Conservation (phyloP, 1,140 invertebrate genomes). For the Formica selysi region DNA sequence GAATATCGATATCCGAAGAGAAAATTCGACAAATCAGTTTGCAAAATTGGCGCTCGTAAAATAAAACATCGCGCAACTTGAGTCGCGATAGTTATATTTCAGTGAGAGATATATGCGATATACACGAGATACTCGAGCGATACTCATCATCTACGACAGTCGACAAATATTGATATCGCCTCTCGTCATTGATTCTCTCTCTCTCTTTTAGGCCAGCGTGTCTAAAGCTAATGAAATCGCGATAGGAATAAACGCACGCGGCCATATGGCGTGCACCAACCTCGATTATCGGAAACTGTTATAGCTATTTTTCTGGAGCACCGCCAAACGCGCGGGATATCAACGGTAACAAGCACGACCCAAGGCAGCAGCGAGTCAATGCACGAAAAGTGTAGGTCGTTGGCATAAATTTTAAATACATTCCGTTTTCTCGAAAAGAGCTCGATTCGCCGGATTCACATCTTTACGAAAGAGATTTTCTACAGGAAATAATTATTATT, state of each 20-base stretch:
- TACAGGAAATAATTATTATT: no score
- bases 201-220: neutral
- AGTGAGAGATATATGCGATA: neutral
- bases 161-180: slow-evolving; percentile 3
- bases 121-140: neutral
- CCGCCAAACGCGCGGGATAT: slow-evolving; percentile 74
- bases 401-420: slow-evolving; percentile 66
- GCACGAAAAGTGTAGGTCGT: slow-evolving; percentile 72
- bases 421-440: neutral
- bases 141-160: slow-evolving; percentile 1
- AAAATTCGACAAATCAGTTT: neutral
- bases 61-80: neutral
- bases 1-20: neutral
- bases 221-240: slow-evolving; percentile 28
- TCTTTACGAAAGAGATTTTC: no score
- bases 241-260: neutral
- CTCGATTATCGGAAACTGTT: slow-evolving; percentile 75
- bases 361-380: slow-evolving; percentile 71
- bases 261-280: slow-evolving; percentile 73
- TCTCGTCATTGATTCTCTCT: neutral
- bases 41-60: neutral
- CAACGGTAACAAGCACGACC: slow-evolving; percentile 66
- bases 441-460: no score
- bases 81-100: neutral
- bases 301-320: slow-evolving; percentile 73